Base-by-base conservation (phyloP, 2,113 vertebrate genomes). In the Caranx ignobilis region DNA sequence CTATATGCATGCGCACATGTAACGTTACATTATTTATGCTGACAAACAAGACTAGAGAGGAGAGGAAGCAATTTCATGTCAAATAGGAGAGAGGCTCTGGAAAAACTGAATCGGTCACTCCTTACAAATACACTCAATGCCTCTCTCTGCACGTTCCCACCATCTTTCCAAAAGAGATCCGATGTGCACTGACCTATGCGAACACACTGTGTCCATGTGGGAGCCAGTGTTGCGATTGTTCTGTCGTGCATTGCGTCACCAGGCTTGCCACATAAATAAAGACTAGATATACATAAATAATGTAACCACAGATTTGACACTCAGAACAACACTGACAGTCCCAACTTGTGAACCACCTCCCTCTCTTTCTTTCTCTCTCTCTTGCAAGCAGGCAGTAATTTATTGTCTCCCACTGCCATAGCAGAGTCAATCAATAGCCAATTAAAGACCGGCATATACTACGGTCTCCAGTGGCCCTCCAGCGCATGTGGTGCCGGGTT, bases 351-450 rank as follows among this genome's bases (percentile, higher is more conserved):
- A 60, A 41, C 57, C 76, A 64, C 60, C 60, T 72, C 72, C 45
- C 56, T 78, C 59, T 69, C 65, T 82, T 26, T 26, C 56, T 78
- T 56, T 69, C 65, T 82, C 26, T 26, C 26, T 26, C 26, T 26
- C 26, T 26, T 26, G 26, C 84, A 87, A 88, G 65, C 71, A 83
- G 76, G 54, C 31, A 31, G 79, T 89, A 88, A 93, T 92, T 90
- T 87, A 89, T 91, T 79, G 86, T 90, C 90, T 93, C 78, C 74
- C 63, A 3, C 69, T 68, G 77, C 78, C 79, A 11, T 63, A 61
- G 72, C 76, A 59, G 65, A 91, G 84, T 91, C 91, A 93, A 94
- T 95, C 93, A 94, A 95, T 94, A 92, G 81, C 81, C 91, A 95
- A 93, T 95, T 94, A 94, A 91, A 89, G 75, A 83, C 69, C 62